Evolutionary conservation across 2,888 invertebrate species (phyloP).

Genomic region (Lutraria lutraria): DNA sequence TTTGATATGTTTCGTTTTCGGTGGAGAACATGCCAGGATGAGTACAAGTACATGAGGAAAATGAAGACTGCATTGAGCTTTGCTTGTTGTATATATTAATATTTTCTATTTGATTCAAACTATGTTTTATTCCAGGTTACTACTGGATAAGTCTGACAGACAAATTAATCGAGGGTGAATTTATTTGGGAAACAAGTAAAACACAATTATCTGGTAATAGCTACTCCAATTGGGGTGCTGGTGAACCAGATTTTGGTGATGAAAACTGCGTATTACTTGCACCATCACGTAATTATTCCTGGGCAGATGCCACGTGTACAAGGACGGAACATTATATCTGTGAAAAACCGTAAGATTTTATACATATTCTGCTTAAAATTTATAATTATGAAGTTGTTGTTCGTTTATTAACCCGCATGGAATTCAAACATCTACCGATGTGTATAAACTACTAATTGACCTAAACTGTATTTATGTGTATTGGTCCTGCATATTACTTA

Average conservation of each 20-base stretch:
- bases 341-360: conserved; percentile 8
- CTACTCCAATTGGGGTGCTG: conserved; percentile 21
- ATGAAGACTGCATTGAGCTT: too few species aligned
- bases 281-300: conserved; percentile 28
- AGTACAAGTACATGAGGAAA: too few species aligned
- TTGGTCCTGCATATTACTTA: background rate
- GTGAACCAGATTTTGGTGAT: conserved; percentile 13
- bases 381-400: too few species aligned
- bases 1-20: too few species aligned
- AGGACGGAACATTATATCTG: conserved; percentile 51
- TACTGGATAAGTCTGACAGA: conserved; percentile 28
- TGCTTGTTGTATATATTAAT: too few species aligned
- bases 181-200: conserved; percentile 24
- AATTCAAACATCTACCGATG: too few species aligned
- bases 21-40: too few species aligned
- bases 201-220: background rate
- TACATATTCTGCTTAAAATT: background rate
- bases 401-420: too few species aligned
- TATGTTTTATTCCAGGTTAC: background rate
- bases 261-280: conserved; percentile 55
- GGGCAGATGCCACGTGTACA: conserved; percentile 48
- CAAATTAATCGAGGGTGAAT: conserved; percentile 29
- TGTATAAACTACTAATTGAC: too few species aligned
- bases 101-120: too few species aligned
- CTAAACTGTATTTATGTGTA: background rate